Evolutionary conservation across 2,797 vertebrate species (phyloP), one percentile per base, ranked within the genome.

Genomic region (Alcedo quadribrachys): DNA sequence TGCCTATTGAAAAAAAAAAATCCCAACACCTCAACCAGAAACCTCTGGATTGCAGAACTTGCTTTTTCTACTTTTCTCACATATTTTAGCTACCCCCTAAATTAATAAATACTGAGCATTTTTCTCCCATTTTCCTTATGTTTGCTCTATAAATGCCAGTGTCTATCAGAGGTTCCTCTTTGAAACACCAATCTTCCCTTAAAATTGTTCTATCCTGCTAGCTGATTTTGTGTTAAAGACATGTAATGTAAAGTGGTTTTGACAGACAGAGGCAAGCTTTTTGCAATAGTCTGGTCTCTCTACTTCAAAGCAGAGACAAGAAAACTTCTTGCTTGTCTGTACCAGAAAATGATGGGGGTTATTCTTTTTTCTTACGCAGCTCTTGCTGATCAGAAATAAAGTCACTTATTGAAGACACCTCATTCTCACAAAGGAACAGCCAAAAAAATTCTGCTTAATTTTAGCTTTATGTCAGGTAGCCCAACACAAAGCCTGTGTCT

Each of bases 381-480:
- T 94, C 37, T 54, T 62, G 33, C 48, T 81, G 33, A 77, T 22
- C 80, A 83, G 63, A 65, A 82, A 30, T 17, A 27, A 15, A 87
- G 60, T 42, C 33, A 66, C 14, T 48, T 68, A 30, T 1, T 45
- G 63, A 89, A 67, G 66, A 76, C 13, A 35, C 22, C 33, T 70
- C 28, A 42, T 33, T 70, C 63, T 85, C 70, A 60, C 8, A 8
- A 40, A 65, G 75, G 45, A 55, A 70, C 40, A 65, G 77, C 33
- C 85, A 65, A 67, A 92, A 84, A 27, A 40, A 40, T 40, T 84
- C 70, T 37, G 61, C 81, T 88, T 92, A 30, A 92, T 85, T 93
- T 91, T 90, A 88, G 78, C 22, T 7, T 90, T 82, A 82, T 65
- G 75, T 93, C 90, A 93, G 91, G 81, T 87, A 95, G 75, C 17